These are phyloP conservation scores for Heliconius ismenius DNA, from an alignment of 2,888 invertebrate species.

Conservation along the genomic window DNA sequence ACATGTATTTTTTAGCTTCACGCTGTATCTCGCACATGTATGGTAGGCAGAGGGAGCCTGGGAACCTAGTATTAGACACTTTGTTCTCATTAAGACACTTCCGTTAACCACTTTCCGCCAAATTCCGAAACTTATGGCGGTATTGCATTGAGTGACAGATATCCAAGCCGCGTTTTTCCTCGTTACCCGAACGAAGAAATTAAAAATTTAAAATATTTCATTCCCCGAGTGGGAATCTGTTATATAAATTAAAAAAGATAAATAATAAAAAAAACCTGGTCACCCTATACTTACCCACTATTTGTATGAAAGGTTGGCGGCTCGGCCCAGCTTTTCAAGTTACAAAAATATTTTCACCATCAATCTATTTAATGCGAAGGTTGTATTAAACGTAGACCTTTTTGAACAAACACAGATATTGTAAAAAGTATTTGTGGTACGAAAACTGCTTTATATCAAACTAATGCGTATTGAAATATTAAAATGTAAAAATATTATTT, in stretches of 20 bases:
- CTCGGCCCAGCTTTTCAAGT: conserved; percentile 39
- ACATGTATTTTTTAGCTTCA: neutral
- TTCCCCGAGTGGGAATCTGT: neutral
- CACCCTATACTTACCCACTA: conserved; percentile 44
- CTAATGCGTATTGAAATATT: conserved; percentile 6
- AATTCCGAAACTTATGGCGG: too few relatives aligned
- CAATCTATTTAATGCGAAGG: conserved; percentile 47
- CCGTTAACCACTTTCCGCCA: too few relatives aligned
- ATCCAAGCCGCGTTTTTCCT: neutral
- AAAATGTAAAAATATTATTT: neutral
- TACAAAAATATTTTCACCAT: conserved; percentile 45
- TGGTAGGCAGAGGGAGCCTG: neutral
- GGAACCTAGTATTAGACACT: too few relatives aligned
- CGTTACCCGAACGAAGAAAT: neutral
- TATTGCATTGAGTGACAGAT: too few relatives aligned
- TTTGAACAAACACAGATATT: conserved; percentile 40
- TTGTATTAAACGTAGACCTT: conserved; percentile 42
- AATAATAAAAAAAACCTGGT: neutral
- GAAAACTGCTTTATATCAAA: conserved; percentile 18
- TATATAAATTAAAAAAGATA: neutral
- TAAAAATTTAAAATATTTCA: neutral
- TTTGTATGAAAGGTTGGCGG: conserved; percentile 41
- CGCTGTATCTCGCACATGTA: neutral
- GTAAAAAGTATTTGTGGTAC: conserved; percentile 39
- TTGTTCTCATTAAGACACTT: too few relatives aligned